phyloP scores from a whole-genome alignment of 1,140 invertebrate genomes.

The Drosophila repletoides region DNA sequence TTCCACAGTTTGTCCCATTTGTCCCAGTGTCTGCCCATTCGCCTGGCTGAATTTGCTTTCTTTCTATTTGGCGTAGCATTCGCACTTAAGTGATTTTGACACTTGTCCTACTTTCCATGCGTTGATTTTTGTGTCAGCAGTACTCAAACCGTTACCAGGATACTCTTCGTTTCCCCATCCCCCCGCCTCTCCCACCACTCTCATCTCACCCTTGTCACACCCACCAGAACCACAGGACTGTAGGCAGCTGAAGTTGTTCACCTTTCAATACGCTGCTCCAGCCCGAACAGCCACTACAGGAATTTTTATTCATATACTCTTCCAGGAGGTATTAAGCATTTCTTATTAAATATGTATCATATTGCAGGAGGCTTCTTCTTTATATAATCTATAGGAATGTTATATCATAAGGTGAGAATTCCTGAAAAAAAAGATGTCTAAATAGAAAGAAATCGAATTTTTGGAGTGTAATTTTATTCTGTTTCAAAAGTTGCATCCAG shows the following conservation, averaged over 20 bases:
- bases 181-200: not conserved
- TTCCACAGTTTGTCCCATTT: constrained; percentile 8
- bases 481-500: too few species aligned
- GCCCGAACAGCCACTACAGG: constrained; percentile 26
- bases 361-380: too few species aligned
- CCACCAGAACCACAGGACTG: not conserved
- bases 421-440: too few species aligned
- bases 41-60: constrained; percentile 53
- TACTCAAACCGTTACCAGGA: constrained; percentile 9
- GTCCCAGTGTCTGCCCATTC: constrained; percentile 6
- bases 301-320: constrained; percentile 24
- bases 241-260: constrained; percentile 66
- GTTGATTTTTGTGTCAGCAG: constrained; percentile 78
- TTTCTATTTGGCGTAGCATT: constrained; percentile 75
- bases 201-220: not conserved
- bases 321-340: too few species aligned
- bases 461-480: too few species aligned
- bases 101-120: constrained; percentile 78
- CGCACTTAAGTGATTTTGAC: constrained; percentile 79
- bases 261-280: constrained; percentile 66
- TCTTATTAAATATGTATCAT: too few species aligned
- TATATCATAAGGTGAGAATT: too few species aligned
- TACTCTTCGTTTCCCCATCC: not conserved
- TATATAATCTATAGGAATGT: too few species aligned
- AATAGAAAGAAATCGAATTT: too few species aligned